Evolutionary conservation across 2,113 vertebrate species (phyloP).

Genomic region (Pseudopipra pipra): DNA sequence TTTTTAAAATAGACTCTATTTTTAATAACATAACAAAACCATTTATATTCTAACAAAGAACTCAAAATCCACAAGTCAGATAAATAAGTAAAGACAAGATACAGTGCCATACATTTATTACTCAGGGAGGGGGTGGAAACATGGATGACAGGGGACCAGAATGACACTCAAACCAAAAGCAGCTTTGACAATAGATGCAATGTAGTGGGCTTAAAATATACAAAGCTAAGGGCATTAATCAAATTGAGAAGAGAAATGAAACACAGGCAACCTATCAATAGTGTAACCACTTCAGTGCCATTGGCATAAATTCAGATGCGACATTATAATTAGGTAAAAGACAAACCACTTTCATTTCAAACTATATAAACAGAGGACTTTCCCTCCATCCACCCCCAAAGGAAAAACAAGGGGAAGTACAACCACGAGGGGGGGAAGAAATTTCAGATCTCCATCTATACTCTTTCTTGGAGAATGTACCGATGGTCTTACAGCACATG

Average conservation of each 20-base stretch:
- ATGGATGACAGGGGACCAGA: rapidly evolving
- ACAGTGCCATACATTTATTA: neutral
- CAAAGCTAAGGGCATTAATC: neutral
- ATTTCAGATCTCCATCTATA: neutral
- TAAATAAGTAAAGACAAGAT: neutral
- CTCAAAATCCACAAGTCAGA: neutral
- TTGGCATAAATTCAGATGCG: neutral
- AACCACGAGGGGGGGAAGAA: neutral
- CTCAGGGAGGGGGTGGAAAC: neutral
- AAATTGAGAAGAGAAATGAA: constrained; percentile 38
- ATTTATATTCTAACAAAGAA: neutral
- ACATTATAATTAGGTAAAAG: neutral
- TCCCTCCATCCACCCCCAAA: neutral
- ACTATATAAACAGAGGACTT: neutral
- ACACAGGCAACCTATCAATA: neutral
- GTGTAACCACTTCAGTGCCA: neutral
- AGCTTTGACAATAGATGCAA: neutral
- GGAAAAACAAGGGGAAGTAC: neutral
- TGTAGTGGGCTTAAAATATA: neutral
- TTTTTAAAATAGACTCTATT: neutral
- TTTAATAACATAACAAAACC: neutral
- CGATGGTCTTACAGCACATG: rapidly evolving
- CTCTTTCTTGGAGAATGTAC: neutral
- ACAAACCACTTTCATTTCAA: neutral
- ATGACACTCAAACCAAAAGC: neutral